These are phyloP conservation scores for Diloba caeruleocephala DNA, from an alignment of 2,888 invertebrate genomes.

Conservation along the genomic window DNA sequence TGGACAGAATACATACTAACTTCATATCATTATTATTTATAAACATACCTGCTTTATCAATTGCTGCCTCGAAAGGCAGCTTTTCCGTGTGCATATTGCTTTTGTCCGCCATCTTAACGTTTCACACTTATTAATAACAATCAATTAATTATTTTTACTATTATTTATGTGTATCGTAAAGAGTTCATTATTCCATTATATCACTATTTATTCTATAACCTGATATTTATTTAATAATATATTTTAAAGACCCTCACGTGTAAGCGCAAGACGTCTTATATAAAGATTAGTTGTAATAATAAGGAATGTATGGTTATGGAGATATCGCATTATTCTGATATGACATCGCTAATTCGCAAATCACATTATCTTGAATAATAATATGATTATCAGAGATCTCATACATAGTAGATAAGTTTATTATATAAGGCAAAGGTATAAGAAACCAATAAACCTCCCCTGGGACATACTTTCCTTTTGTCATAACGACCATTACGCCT, in stretches of 20 bases:
- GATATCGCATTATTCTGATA: constrained; percentile 20
- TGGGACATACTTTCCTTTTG: too few relatives aligned
- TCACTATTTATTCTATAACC: background rate
- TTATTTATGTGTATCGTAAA: background rate
- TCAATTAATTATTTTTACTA: background rate
- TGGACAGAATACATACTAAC: too few relatives aligned
- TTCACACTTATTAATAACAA: too few relatives aligned
- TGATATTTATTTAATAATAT: background rate
- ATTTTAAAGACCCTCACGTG: constrained; percentile 19
- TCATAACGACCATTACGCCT: too few relatives aligned
- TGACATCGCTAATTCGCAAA: constrained; percentile 18
- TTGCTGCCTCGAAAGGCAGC: constrained; percentile 64
- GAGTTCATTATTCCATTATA: background rate
- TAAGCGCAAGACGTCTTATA: constrained; percentile 5
- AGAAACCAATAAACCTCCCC: too few relatives aligned
- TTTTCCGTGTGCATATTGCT: constrained; percentile 34
- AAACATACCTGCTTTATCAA: constrained; percentile 64
- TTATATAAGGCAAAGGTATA: too few relatives aligned
- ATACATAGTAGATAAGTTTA: too few relatives aligned
- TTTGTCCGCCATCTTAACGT: too few relatives aligned
- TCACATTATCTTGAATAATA: constrained; percentile 7
- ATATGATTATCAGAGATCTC: background rate
- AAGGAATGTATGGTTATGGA: constrained; percentile 6
- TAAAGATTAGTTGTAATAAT: constrained; percentile 19
- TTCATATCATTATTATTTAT: constrained; percentile 7